Evolutionary conservation across 1,140 invertebrate genomes (phyloP).

Genomic region (Atopsyche davidsoni): DNA sequence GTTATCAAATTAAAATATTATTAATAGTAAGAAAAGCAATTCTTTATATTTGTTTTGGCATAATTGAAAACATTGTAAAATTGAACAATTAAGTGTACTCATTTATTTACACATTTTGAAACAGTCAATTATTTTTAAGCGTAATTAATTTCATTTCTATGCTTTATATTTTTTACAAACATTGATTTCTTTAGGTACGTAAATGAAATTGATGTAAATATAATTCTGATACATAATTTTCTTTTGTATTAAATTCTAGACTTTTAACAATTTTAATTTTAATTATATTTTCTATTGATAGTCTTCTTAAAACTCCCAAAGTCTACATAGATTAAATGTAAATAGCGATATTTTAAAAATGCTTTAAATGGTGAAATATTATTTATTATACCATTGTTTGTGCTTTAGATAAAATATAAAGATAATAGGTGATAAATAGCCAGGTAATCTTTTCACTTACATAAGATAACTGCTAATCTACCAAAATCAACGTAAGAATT

Average conservation of each 20-base stretch:
- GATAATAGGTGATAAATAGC: no score
- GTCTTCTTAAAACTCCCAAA: no score
- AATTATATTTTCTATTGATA: not conserved
- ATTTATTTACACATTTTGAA: not conserved
- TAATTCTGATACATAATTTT: not conserved
- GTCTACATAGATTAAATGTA: no score
- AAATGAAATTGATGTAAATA: not conserved
- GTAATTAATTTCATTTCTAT: not conserved
- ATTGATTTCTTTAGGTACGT: not conserved
- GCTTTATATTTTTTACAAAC: not conserved
- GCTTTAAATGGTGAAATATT: no score
- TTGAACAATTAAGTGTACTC: not conserved
- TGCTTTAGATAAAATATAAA: not conserved
- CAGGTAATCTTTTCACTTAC: no score
- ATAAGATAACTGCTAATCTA: no score
- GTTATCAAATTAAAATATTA: not conserved
- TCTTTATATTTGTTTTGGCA: not conserved
- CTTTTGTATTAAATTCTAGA: not conserved
- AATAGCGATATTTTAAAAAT: not conserved
- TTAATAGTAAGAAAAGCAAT: not conserved
- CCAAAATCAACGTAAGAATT: no score
- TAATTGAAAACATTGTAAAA: not conserved
- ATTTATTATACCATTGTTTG: not conserved
- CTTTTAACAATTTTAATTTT: not conserved
- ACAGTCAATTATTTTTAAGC: not conserved